Percentiles rank a stretch among this genome's conserved stretches.
Conservation (phyloP, 2,888 invertebrate species). For the Heliconius erato region DNA sequence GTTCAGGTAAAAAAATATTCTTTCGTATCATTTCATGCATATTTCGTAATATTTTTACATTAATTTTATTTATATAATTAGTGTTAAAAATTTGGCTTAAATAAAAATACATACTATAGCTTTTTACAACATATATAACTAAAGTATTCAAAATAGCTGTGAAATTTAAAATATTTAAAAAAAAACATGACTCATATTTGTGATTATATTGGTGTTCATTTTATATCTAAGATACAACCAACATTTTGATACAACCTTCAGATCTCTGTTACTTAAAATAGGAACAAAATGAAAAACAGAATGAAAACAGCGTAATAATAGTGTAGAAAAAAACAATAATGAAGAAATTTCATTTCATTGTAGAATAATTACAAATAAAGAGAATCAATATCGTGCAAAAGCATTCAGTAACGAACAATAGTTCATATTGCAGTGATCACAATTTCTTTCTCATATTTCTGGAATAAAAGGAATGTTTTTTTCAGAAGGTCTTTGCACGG, state of each 20-base stretch:
- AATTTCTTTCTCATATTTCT: slow-evolving; percentile 32
- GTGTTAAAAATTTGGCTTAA: background rate
- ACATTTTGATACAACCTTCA: too few relatives aligned
- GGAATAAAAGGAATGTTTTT: slow-evolving; percentile 32
- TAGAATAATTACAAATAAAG: slow-evolving; percentile 25
- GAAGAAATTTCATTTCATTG: slow-evolving; percentile 7
- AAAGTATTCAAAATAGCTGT: too few relatives aligned
- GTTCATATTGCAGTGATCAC: slow-evolving; percentile 31
- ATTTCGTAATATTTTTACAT: too few relatives aligned
- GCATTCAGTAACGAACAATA: slow-evolving; percentile 21
- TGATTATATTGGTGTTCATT: too few relatives aligned
- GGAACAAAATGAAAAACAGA: background rate
- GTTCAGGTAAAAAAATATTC: too few relatives aligned
- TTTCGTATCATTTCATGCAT: too few relatives aligned
- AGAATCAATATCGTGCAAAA: slow-evolving; percentile 24
- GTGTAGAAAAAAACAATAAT: slow-evolving; percentile 1
- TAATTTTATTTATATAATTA: too few relatives aligned
- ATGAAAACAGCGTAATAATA: background rate
- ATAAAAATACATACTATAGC: background rate
- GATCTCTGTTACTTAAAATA: background rate
- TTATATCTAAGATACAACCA: too few relatives aligned
- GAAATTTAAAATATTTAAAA: too few relatives aligned
- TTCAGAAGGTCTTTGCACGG: slow-evolving; percentile 32
- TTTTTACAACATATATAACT: too few relatives aligned
- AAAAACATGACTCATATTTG: too few relatives aligned